Evolutionary conservation across 2,888 invertebrate genomes (phyloP), one percentile per base, ranked within the genome.

Genomic region (Cryptocheilus praepositus): DNA sequence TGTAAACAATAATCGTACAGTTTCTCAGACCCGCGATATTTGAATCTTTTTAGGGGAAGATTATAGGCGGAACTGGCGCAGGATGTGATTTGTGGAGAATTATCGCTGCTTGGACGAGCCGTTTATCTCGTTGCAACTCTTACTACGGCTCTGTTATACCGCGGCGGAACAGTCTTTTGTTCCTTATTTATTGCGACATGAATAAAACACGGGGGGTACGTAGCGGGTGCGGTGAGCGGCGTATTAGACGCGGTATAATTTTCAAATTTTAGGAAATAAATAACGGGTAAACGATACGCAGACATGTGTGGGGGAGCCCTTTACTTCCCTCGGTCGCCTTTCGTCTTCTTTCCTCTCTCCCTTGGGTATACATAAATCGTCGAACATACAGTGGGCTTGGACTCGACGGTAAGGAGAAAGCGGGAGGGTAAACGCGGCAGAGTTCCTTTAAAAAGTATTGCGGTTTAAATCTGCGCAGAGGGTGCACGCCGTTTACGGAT

Each of bases 211-310:
- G 83, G 85, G 15, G 36, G n/a, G 28, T 55, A 11, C 46, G 36
- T 46, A 19, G 36, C 43, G 11, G 67, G 52, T 51, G 62, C 22
- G 55, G 46, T 28, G 73, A 61, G 64, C 63, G 64, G 60, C 70
- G 75, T 77, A 77, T 87, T 87, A 87, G 86, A 86, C 84, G 86
- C 81, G 81, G 87, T 83, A 87, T 87, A 87, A 87, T 87, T 87
- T 87, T 87, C 85, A 87, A 87, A 87, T 87, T 87, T 87, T 74
- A 64, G 81, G 83, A 86, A 86, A 87, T 87, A 87, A 87, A 87
- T 87, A 87, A 87, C 83, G 84, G 80, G 81, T 86, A 87, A 87
- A 86, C 86, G 86, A 87, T 87, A 85, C 85, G 84, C 82, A 79
- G 83, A 84, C 84, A 81, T 73, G 79, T 78, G 77, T 74, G 56